Conservation (phyloP, 2,888 invertebrate genomes). For the Chalcosyrphus nemorum region DNA sequence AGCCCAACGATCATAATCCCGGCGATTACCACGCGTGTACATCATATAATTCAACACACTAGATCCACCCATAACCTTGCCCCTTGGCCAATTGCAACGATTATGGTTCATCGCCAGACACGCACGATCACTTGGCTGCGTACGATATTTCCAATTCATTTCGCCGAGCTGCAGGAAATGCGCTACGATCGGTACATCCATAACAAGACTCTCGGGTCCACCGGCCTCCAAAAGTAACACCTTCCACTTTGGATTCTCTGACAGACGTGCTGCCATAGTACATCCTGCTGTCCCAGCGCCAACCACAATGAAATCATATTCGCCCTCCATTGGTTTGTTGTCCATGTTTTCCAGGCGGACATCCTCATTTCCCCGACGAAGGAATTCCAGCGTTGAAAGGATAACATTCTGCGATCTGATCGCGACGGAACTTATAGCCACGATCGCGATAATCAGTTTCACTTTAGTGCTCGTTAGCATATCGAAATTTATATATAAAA, state of each 20-base stretch:
- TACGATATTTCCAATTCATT: conserved; percentile 92
- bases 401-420: conserved; percentile 76
- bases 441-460: conserved; percentile 37
- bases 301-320: conserved; percentile 90
- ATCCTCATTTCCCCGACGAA: conserved; percentile 80
- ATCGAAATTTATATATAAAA: background rate
- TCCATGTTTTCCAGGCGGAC: conserved; percentile 79
- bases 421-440: conserved; percentile 44
- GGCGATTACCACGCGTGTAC: conserved; percentile 87
- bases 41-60: conserved; percentile 92
- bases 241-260: conserved; percentile 87
- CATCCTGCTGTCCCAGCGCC: conserved; percentile 93
- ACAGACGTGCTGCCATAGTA: conserved; percentile 87
- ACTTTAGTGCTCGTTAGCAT: conserved; percentile 42
- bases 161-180: conserved; percentile 87
- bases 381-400: conserved; percentile 78
- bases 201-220: conserved; percentile 86
- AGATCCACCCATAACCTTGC: conserved; percentile 92
- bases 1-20: conserved; percentile 91
- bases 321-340: conserved; percentile 78
- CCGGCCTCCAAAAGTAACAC: conserved; percentile 89
- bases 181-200: conserved; percentile 90
- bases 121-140: conserved; percentile 88
- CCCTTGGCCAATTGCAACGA: conserved; percentile 90
- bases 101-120: conserved; percentile 89